phyloP scores from a whole-genome alignment of 2,888 invertebrate species.

The Nomada fucata region DNA sequence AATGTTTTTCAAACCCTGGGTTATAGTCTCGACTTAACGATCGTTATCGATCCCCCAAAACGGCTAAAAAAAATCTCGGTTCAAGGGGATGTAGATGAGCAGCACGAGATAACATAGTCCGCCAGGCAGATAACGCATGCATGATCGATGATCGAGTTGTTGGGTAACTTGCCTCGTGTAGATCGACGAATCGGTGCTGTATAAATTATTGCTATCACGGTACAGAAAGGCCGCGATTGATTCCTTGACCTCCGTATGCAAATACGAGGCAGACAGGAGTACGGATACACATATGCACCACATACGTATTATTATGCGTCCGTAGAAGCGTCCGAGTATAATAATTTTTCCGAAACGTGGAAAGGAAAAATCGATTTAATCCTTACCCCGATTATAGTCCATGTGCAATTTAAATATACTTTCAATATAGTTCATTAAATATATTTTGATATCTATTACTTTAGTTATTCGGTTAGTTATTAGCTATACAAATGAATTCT shows the following conservation, averaged over 20 bases:
- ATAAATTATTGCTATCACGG: conserved; percentile 28
- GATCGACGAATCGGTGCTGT: conserved; percentile 25
- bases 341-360: no score
- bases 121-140: neutral
- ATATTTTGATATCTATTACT: no score
- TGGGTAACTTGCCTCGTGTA: conserved; percentile 16
- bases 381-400: no score
- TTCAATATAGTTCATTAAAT: no score
- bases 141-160: conserved; percentile 18
- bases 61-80: neutral
- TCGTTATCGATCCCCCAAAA: neutral
- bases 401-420: no score
- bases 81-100: neutral
- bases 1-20: neutral
- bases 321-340: no score
- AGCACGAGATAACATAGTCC: neutral
- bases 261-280: conserved; percentile 16
- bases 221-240: conserved; percentile 20
- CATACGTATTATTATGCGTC: no score
- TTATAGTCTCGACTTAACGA: neutral
- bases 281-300: no score
- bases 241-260: conserved; percentile 52
- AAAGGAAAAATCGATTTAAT: no score
- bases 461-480: no score
- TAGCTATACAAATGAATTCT: no score